phyloP scores from a whole-genome alignment of 2,888 invertebrate species.

The Spilosoma lubricipeda region DNA sequence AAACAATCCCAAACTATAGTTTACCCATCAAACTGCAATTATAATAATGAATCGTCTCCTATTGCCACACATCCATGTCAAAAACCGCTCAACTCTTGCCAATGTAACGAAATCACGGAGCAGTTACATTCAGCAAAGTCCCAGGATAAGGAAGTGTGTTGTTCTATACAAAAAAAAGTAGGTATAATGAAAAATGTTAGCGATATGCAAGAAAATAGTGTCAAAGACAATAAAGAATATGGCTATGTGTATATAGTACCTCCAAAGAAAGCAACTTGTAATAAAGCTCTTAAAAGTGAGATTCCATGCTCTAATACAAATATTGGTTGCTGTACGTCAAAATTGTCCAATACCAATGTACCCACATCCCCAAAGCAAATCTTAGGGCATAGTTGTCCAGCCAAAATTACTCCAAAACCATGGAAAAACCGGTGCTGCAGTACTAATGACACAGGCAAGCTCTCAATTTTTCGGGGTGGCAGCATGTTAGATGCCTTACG shows the following conservation, averaged over 20 bases:
- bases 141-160: background rate
- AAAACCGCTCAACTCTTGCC: background rate
- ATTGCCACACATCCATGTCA: background rate
- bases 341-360: background rate
- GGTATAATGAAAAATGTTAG: background rate
- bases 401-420: constrained; percentile 5
- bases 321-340: background rate
- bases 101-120: background rate
- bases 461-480: constrained; percentile 12
- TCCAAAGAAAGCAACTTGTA: background rate
- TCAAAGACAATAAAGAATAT: background rate
- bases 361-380: background rate
- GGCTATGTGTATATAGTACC: background rate
- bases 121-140: background rate
- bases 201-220: background rate
- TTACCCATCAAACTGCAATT: background rate
- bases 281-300: background rate
- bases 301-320: background rate
- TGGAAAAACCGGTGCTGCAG: background rate
- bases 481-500: constrained; percentile 28
- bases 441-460: background rate
- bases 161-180: background rate
- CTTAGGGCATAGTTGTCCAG: background rate
- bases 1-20: background rate
- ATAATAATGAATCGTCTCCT: background rate